Evolutionary conservation across 2,888 invertebrate genomes (phyloP).

Genomic region (Melanchra persicariae): DNA sequence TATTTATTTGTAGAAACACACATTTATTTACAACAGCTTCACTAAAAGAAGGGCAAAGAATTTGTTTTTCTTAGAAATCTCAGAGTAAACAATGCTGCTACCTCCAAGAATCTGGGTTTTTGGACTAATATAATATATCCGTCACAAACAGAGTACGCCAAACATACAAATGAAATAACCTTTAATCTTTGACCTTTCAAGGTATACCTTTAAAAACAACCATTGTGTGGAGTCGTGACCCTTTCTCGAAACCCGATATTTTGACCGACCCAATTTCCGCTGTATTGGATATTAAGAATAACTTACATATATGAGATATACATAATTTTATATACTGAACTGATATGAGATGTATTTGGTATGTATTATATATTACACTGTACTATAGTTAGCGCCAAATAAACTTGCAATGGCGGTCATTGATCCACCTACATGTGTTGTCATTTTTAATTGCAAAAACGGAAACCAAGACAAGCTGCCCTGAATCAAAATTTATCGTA

Average conservation of each 20-base stretch:
- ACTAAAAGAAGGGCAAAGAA: neutral
- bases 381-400: no score
- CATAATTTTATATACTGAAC: no score
- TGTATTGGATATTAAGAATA: conserved; percentile 25
- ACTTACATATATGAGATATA: no score
- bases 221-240: conserved; percentile 24
- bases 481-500: no score
- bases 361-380: no score
- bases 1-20: no score
- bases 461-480: no score
- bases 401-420: no score
- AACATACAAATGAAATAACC: conserved; percentile 9
- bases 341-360: neutral
- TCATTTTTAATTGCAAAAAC: no score
- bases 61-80: neutral
- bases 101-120: neutral
- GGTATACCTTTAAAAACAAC: conserved; percentile 16
- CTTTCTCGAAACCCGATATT: conserved; percentile 19
- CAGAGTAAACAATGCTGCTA: neutral
- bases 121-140: conserved; percentile 16
- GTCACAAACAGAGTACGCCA: conserved; percentile 10
- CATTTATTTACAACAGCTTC: neutral
- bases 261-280: conserved; percentile 27
- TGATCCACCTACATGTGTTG: no score
- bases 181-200: conserved; percentile 28